A percentile compares a stretch with the other conserved stretches of the same genome.
Conservation (phyloP, 2,113 vertebrate genomes). For the Hippocampus guttulatus region DNA sequence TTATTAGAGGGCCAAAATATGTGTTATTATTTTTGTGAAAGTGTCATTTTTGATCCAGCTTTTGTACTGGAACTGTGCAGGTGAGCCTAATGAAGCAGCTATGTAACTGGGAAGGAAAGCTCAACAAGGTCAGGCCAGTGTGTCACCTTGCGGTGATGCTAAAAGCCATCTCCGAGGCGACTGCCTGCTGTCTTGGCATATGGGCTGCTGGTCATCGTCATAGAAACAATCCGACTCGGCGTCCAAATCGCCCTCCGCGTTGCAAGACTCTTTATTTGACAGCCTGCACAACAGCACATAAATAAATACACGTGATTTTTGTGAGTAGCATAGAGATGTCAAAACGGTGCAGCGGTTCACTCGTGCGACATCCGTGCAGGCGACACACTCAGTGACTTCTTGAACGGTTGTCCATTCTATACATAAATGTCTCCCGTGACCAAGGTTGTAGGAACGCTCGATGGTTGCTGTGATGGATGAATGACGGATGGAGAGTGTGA, state of each 20-base stretch:
- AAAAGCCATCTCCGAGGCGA: slow-evolving; percentile 86
- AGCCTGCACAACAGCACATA: slow-evolving; percentile 33
- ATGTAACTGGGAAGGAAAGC: not conserved
- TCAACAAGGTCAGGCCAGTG: not conserved
- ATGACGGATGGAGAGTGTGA: too few relatives aligned
- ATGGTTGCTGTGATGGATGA: not conserved
- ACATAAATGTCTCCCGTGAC: too few relatives aligned
- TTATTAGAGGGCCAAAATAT: not conserved
- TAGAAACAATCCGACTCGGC: slow-evolving; percentile 75
- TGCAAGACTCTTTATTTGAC: slow-evolving; percentile 58
- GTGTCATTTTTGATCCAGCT: not conserved
- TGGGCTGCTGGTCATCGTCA: slow-evolving; percentile 81
- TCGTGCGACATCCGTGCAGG: too few relatives aligned
- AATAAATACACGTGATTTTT: not conserved
- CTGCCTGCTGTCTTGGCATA: slow-evolving; percentile 74
- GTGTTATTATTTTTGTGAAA: not conserved
- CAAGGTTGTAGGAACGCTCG: too few relatives aligned
- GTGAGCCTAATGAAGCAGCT: not conserved
- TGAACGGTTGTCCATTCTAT: too few relatives aligned
- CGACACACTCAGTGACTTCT: too few relatives aligned
- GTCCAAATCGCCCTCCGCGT: slow-evolving; percentile 66
- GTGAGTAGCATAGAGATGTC: not conserved
- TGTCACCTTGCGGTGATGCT: slow-evolving; percentile 84
- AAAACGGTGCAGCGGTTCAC: too few relatives aligned
- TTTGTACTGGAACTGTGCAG: not conserved